Base-by-base conservation (phyloP, 2,113 vertebrate species). In the Platysternon megacephalum region DNA sequence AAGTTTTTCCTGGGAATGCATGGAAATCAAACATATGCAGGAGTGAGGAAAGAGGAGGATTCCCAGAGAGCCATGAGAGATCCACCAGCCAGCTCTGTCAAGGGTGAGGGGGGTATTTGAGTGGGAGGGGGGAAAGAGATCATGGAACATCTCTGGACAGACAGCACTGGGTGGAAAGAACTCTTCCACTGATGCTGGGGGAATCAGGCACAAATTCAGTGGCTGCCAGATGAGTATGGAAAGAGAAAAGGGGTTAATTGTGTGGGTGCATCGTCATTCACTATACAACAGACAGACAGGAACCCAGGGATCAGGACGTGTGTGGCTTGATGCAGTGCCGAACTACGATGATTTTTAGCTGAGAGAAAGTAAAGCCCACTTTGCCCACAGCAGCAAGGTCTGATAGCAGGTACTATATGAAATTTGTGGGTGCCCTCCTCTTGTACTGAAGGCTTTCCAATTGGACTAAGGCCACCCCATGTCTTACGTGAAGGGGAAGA, bases 1-100 rank as follows among this genome's bases (percentile, higher is more conserved):
- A 99, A 98, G 98, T 98, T 98, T 99, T 99, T 99, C 99, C 98
- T 99, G 98, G 98, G 98, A 98, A 97, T 98, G 98, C 98, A 98
- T 96, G 98, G 97, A 98, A 98, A 98, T 95, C 97, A 98, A 98
- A 97, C 96, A 98, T 95, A 98, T 93, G 96, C 2, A 95, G 94
- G 91, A 95, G 92, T 96, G 97, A 98, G 95, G 97, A 87, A 65
- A 93, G 58, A 95, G 86, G 88, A 0, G 3, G 79, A 85, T 91
- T 94, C 88, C 88, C 80, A 80, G 1, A 72, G 49, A 94, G 61
- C 87, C 91, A 35, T 48, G 10, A 1, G 51, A 93, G 85, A 51
- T 88, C 93, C 56, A 83, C 65, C 92, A 87, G 85, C 56, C 5
- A 85, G 91, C 91, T 95, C 5, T 5, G 87, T 84, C 80, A 91